These are phyloP conservation scores for Theocolax elegans DNA, from an alignment of 1,140 invertebrate species.

Conservation along the genomic window DNA sequence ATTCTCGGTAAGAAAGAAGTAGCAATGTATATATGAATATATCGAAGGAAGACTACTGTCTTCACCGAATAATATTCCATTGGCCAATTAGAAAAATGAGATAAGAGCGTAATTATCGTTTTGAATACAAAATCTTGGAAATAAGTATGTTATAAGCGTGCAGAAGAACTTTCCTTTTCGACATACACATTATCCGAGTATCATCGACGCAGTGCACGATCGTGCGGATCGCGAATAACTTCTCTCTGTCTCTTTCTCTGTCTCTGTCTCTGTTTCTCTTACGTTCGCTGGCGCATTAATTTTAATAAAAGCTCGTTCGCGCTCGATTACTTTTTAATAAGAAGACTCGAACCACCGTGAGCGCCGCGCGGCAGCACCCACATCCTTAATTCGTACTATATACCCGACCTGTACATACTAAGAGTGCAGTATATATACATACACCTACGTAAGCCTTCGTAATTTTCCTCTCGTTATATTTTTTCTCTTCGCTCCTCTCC, in stretches of 20 bases:
- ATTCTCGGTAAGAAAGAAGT: too few species aligned
- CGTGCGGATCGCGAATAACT: not conserved
- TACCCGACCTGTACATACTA: not conserved
- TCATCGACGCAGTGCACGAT: not conserved
- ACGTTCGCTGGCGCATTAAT: slow-evolving; percentile 12
- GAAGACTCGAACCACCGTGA: slow-evolving; percentile 6
- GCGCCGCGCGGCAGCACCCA: not conserved
- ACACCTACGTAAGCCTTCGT: slow-evolving; percentile 21
- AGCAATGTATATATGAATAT: too few species aligned
- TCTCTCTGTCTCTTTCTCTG: not conserved
- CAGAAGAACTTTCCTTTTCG: too few species aligned
- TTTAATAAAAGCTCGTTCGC: slow-evolving; percentile 41
- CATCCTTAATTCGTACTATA: slow-evolving; percentile 17
- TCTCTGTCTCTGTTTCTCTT: not conserved
- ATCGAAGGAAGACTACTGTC: too few species aligned
- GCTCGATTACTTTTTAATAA: slow-evolving; percentile 43
- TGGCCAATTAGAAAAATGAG: too few species aligned
- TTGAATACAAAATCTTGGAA: not conserved
- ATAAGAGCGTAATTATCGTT: too few species aligned
- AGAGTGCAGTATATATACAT: too few species aligned
- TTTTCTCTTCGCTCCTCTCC: slow-evolving; percentile 11
- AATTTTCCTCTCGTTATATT: slow-evolving; percentile 41
- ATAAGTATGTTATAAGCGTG: slow-evolving; percentile 8
- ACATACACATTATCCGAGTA: slow-evolving; percentile 19
- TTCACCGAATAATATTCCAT: too few species aligned